These are phyloP conservation scores for Aphodius sticticus DNA, from an alignment of 2,888 invertebrate genomes.

Conservation along the genomic window DNA sequence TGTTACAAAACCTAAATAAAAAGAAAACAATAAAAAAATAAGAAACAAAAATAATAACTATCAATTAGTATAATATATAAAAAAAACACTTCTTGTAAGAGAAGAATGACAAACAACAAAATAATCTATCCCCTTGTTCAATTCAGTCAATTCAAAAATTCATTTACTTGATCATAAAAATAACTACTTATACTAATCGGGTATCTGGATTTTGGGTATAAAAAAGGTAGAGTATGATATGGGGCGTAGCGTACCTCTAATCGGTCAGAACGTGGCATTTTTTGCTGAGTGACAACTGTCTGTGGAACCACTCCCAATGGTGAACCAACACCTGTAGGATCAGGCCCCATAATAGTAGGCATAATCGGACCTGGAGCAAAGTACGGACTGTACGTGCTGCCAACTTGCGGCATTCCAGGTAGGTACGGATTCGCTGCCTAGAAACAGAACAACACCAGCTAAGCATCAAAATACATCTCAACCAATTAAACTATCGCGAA, in stretches of 20 bases:
- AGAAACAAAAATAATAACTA: constrained; percentile 36
- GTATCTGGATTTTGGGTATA: constrained; percentile 34
- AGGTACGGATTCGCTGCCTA: constrained; percentile 92
- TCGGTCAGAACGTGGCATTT: constrained; percentile 93
- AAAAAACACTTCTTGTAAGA: constrained; percentile 22
- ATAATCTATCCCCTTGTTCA: constrained; percentile 9
- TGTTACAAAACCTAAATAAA: constrained; percentile 40
- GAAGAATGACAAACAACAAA: constrained; percentile 9
- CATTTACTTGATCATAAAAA: constrained; percentile 11
- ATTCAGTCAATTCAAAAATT: constrained; percentile 5
- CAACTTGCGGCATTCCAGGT: constrained; percentile 88
- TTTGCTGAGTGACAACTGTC: constrained; percentile 88
- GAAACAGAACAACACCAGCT: constrained; percentile 36
- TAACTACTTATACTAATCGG: constrained; percentile 27
- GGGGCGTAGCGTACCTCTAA: constrained; percentile 81
- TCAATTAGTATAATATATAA: constrained; percentile 24
- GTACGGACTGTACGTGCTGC: constrained; percentile 91
- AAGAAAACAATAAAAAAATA: constrained; percentile 43
- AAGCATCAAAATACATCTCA: constrained; percentile 10
- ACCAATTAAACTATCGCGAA: background rate
- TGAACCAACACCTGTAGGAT: constrained; percentile 81
- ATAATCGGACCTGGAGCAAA: constrained; percentile 88
- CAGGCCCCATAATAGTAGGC: constrained; percentile 89
- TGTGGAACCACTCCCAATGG: constrained; percentile 86
- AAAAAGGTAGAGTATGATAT: constrained; percentile 10